Evolutionary conservation across 2,113 vertebrate species (phyloP).

Genomic region (Acanthisitta chloris): DNA sequence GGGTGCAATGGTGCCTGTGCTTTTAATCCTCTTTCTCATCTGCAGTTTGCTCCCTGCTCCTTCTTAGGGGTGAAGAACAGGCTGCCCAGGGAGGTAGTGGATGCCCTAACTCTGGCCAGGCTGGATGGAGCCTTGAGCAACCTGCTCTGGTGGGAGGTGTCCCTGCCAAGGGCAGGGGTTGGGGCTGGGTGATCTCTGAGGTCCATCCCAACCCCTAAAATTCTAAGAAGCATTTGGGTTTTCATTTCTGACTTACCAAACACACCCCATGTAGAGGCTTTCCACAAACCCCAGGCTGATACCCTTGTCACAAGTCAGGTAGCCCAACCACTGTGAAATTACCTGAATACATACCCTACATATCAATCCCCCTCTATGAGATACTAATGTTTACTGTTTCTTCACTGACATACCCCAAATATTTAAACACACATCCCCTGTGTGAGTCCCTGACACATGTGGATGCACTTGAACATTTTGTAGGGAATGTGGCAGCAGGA

Average conservation of each 20-base stretch:
- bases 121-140: too few species aligned
- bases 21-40: neutral
- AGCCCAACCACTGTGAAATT: neutral
- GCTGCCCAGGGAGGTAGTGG: too few species aligned
- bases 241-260: neutral
- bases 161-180: too few species aligned
- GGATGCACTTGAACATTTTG: neutral
- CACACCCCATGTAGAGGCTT: neutral
- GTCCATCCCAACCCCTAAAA: too few species aligned
- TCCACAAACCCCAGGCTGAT: neutral
- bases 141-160: too few species aligned
- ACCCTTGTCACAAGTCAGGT: neutral
- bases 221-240: neutral
- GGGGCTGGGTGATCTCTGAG: too few species aligned
- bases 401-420: neutral
- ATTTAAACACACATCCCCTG: fast-evolving
- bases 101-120: too few species aligned
- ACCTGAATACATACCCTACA: neutral
- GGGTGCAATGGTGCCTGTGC: fast-evolving
- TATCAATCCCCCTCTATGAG: neutral
- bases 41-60: neutral
- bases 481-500: neutral
- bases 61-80: too few species aligned
- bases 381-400: neutral
- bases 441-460: neutral